Conservation (phyloP, 1,140 invertebrate species). For the Drosophila ambigua region DNA sequence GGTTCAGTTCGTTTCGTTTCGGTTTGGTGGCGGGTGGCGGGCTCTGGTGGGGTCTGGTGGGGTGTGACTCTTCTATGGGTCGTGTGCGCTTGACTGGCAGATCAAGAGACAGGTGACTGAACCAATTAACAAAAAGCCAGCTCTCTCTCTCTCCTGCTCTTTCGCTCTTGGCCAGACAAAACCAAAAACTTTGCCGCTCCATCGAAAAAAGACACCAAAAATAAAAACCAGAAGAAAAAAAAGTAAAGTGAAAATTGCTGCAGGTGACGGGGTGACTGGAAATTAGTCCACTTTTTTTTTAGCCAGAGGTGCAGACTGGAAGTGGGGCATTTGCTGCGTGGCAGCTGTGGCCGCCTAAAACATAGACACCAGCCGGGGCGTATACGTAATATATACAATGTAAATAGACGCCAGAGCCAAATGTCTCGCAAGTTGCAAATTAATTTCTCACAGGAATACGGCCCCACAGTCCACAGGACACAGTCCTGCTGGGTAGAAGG, state of each 20-base stretch:
- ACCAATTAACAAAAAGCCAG: slow-evolving; percentile 82
- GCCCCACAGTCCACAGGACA: slow-evolving; percentile 9
- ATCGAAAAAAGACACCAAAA: slow-evolving; percentile 29
- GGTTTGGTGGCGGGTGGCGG: slow-evolving; percentile 2
- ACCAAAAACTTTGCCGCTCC: slow-evolving; percentile 21
- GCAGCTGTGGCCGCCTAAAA: slow-evolving; percentile 63
- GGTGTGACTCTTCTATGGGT: slow-evolving; percentile 45
- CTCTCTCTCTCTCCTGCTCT: neutral
- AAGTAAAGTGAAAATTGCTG: slow-evolving; percentile 70
- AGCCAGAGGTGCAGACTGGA: neutral
- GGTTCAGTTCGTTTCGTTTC: no score
- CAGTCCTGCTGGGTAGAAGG: slow-evolving; percentile 20
- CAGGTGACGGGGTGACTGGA: slow-evolving; percentile 70
- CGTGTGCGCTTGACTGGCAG: slow-evolving; percentile 78
- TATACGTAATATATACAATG: slow-evolving; percentile 80
- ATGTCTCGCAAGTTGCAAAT: slow-evolving; percentile 83
- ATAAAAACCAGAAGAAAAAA: slow-evolving; percentile 3
- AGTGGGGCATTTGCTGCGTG: neutral
- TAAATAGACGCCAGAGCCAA: slow-evolving; percentile 73
- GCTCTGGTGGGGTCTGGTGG: no score
- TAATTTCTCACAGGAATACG: slow-evolving; percentile 81
- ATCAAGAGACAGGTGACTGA: slow-evolving; percentile 82
- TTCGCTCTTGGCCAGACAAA: slow-evolving; percentile 27
- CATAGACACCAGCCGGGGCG: slow-evolving; percentile 51
- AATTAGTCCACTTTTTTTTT: slow-evolving; percentile 65